Conservation (phyloP, 2,797 vertebrate genomes). For the Babyrousa celebensis region DNA sequence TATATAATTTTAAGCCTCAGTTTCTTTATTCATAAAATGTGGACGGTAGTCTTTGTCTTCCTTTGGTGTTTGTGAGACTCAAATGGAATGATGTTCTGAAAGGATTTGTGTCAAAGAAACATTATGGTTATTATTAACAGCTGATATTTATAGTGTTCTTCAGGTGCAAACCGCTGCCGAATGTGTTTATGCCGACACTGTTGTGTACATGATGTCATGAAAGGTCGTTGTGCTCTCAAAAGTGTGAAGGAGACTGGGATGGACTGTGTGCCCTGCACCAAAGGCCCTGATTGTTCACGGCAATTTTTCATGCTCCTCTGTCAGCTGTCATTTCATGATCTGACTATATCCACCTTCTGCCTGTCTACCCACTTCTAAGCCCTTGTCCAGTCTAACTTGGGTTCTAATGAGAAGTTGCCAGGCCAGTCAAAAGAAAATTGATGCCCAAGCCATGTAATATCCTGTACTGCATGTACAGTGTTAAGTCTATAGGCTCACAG, state of each 20-base stretch:
- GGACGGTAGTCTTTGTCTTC: background rate
- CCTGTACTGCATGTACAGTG: background rate
- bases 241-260: background rate
- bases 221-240: background rate
- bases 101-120: background rate
- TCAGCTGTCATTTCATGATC: background rate
- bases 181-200: background rate
- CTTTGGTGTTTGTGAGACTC: conserved; percentile 14
- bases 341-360: background rate
- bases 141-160: background rate
- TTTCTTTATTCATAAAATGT: conserved; percentile 1
- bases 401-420: background rate
- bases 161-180: background rate
- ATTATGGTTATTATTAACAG: background rate
- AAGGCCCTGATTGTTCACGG: background rate
- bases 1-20: background rate
- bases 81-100: background rate
- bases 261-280: background rate
- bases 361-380: background rate
- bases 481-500: background rate
- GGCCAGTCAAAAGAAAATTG: background rate
- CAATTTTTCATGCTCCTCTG: rapidly evolving
- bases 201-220: rapidly evolving
- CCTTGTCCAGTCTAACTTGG: conserved; percentile 11
- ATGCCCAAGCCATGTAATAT: background rate